Base-by-base conservation (phyloP, 2,113 vertebrate genomes). In the Cygnus buccinator region DNA sequence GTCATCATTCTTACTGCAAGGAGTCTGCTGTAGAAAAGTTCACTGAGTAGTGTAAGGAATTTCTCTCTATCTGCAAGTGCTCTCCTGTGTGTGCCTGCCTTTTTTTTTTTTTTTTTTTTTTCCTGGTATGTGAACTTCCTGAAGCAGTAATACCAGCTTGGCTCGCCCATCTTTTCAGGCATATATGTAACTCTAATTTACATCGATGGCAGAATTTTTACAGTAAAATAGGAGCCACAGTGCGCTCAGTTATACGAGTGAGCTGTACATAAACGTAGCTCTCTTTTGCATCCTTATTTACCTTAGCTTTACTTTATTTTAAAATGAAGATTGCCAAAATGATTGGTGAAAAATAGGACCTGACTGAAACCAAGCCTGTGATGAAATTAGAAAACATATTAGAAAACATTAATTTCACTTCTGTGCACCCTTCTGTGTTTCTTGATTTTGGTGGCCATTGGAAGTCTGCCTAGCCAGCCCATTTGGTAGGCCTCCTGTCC, bases 101-200 rank as follows among this genome's bases (percentile, higher is more conserved):
- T 50, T 50, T 48, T 50, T 50, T 22, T 50, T 48, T 65, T 25
- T 35, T 37, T 46, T 55, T 31, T 16, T 26, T 59, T 19, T 39
- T n/a, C 41, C 31, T 28, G 8, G n/a, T 70, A 33, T 67, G 26
- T 71, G 76, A 90, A 62, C 70, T 92, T 81, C 73, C 54, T 9
- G 0, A 87, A 94, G 90, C 73, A 66, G 68, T 39, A 86, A 84
- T 67, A 93, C 50, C 83, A 89, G 57, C 73, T 90, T 46, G 73
- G 80, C 83, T 88, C 7, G 2, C 72, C 70, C 48, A 41, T 67
- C 66, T 66, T 92, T 75, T 84, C 46, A 86, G 92, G 80, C 88
- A 73, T 93, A 84, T 82, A 80, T 89, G 73, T 70, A 92, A 55
- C 15, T 86, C 46, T 84, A 22, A 87, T 94, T 94, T 95, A 73